A percentile compares a stretch with the other conserved stretches of the same genome.
Conservation (phyloP, 1,140 invertebrate species). For the Lerema accius region DNA sequence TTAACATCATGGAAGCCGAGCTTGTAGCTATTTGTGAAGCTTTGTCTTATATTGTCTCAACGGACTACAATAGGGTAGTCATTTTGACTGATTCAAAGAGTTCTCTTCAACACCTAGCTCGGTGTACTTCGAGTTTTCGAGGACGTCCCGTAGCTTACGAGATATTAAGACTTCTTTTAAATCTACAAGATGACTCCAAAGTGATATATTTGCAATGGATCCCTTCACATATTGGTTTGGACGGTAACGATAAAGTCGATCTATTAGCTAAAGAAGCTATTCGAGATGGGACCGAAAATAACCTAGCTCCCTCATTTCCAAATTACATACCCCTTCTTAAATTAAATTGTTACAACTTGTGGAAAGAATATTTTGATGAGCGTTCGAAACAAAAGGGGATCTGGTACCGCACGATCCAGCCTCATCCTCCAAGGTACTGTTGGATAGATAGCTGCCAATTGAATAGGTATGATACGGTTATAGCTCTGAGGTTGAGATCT, state of each 20-base stretch:
- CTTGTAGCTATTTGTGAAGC: slow-evolving; percentile 8
- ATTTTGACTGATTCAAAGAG: slow-evolving; percentile 40
- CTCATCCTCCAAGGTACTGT: not conserved
- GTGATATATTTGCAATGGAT: slow-evolving; percentile 4
- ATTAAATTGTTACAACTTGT: not conserved
- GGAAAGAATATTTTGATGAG: slow-evolving; percentile 31
- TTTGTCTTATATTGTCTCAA: not conserved
- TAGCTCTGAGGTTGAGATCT: slow-evolving; percentile 1
- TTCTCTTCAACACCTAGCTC: slow-evolving; percentile 36
- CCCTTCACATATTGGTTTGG: not conserved
- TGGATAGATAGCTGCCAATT: not conserved
- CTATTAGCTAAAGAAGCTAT: slow-evolving; percentile 18
- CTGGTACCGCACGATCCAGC: slow-evolving; percentile 18
- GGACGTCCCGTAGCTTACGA: slow-evolving; percentile 36
- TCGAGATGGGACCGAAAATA: slow-evolving; percentile 4
- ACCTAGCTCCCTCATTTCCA: not conserved
- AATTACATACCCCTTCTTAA: slow-evolving; percentile 9
- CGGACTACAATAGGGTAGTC: slow-evolving; percentile 19
- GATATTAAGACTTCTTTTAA: not conserved
- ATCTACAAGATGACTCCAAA: not conserved
- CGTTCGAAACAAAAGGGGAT: slow-evolving; percentile 28
- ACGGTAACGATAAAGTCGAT: slow-evolving; percentile 4
- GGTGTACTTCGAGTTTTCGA: slow-evolving; percentile 32
- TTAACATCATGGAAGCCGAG: slow-evolving; percentile 6
- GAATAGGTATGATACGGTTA: not conserved